Base-by-base conservation (phyloP, 2,888 invertebrate species). In the Oeneis ivallda region DNA sequence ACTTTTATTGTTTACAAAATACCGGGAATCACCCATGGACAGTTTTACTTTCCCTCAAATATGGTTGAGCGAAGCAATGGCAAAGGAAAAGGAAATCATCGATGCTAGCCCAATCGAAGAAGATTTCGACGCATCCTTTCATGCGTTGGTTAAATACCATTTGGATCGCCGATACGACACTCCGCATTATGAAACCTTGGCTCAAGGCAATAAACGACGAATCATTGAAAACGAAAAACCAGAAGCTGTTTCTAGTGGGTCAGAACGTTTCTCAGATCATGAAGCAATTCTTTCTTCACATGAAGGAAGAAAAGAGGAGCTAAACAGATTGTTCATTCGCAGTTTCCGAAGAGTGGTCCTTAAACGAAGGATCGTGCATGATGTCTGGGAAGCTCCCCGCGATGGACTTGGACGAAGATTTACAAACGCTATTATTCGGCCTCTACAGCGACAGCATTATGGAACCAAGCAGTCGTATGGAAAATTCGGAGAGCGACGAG, bases 331-430 rank as follows among this genome's bases (percentile, higher is more conserved):
- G 56, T 64, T 15, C 37, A 15, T 57, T 26, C 56, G 45, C 7
- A 41, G 26, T 45, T 59, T 63, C 63, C 65, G 65, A 59, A 61
- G 61, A 63, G 49, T 63, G 68, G 65, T 63, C 1, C n/a, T 64
- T 34, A 53, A 54, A 62, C 53, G 66, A 66, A 41, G 66, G 62
- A 56, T 66, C 65, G 56, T 66, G 59, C 69, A 66, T 19, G 69
- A 69, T 34, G 49, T 66, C 19, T 69, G 66, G 66, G 69, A 69
- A 62, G 37, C 52, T 65, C 66, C 68, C 63, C 19, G 19, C 34
- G 63, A 68, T 68, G 65, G 61, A 15, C 47, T 68, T 63, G 68
- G 63, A 15, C 1, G 32, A 17, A 6, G 68, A 63, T 68, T 65
- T 65, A 45, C n/a, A 11, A n/a, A 45, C 9, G 5, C 13, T 11